phyloP scores from a whole-genome alignment of 2,113 vertebrate species.

The Hydropotes inermis region DNA sequence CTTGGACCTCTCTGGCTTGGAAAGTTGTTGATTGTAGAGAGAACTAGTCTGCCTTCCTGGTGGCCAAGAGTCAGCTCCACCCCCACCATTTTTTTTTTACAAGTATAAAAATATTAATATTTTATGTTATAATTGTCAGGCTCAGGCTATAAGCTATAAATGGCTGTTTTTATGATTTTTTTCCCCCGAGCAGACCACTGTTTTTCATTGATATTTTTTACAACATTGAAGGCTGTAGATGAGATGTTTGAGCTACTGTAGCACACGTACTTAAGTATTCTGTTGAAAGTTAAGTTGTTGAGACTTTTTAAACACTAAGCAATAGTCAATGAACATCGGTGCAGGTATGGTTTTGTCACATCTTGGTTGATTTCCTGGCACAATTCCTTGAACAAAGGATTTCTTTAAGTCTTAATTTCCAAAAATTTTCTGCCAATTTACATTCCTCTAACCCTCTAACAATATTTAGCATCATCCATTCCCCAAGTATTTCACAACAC shows the following conservation, averaged over 20 bases:
- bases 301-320: not conserved
- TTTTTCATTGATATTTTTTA: constrained; percentile 31
- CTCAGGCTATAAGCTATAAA: not conserved
- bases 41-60: not conserved
- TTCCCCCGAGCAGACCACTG: not conserved
- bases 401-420: not conserved
- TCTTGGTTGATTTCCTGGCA: not conserved
- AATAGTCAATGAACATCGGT: not conserved
- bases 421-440: not conserved
- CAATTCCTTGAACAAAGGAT: not conserved
- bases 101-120: constrained; percentile 27
- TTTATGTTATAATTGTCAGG: constrained; percentile 35
- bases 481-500: not conserved
- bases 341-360: not conserved
- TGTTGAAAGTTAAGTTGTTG: not conserved
- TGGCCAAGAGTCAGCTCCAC: not conserved
- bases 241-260: not conserved
- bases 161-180: not conserved
- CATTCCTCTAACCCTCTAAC: not conserved
- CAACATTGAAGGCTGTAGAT: not conserved
- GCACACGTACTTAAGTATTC: not conserved
- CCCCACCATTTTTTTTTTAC: not conserved
- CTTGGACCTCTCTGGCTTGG: not conserved
- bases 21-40: not conserved
- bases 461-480: not conserved